These are phyloP conservation scores for Mus spretus DNA, from an alignment of 2,797 vertebrate genomes.

Conservation along the genomic window DNA sequence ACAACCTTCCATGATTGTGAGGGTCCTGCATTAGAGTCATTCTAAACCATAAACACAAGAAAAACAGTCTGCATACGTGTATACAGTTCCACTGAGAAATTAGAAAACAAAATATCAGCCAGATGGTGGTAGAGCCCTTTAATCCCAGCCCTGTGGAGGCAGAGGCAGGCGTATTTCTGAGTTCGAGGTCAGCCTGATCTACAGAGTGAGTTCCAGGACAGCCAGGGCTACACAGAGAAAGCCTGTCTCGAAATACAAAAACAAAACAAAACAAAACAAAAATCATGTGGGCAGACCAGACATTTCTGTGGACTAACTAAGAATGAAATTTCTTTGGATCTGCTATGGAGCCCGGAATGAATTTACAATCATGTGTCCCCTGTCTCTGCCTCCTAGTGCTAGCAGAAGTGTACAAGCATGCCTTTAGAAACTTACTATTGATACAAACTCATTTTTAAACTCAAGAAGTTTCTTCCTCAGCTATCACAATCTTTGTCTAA, in stretches of 20 bases:
- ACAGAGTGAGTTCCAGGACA: not conserved
- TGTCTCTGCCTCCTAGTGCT: not conserved
- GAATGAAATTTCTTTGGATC: not conserved
- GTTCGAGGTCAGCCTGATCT: not conserved
- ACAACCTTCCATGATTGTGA: not conserved
- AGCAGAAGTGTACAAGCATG: not conserved
- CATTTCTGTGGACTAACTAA: not conserved
- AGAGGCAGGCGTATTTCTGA: not conserved
- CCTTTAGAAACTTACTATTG: slow-evolving; percentile 24
- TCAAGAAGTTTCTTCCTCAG: slow-evolving; percentile 46
- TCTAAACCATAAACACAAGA: slow-evolving; percentile 55
- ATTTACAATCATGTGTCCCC: not conserved
- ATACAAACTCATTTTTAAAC: slow-evolving; percentile 53
- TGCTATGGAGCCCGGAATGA: not conserved
- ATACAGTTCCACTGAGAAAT: slow-evolving; percentile 18
- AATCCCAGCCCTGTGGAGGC: not conserved
- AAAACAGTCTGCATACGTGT: not conserved
- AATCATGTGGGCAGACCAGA: slow-evolving; percentile 2
- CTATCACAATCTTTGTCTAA: slow-evolving; percentile 24
- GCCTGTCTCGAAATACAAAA: slow-evolving; percentile 19
- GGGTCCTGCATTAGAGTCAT: not conserved
- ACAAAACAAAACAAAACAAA: not conserved
- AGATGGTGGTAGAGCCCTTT: not conserved
- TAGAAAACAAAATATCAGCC: not conserved
- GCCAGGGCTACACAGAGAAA: not conserved